A percentile compares a stretch with the other conserved stretches of the same genome.
Conservation (phyloP, 2,797 vertebrate species). For the Harpagifer antarcticus region DNA sequence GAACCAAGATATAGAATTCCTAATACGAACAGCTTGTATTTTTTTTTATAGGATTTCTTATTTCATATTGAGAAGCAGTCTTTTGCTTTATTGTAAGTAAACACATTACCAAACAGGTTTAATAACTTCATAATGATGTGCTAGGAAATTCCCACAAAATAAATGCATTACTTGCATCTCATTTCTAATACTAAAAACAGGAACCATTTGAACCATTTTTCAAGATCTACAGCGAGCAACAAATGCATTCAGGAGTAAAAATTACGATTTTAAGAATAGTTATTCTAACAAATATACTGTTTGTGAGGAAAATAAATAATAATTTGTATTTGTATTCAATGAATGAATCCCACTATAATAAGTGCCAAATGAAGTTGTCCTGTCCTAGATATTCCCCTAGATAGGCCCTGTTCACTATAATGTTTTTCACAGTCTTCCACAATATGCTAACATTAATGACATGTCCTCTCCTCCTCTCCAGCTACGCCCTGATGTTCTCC, state of each 20-base stretch:
- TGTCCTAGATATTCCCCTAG: background rate
- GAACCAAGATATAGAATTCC: too few species aligned
- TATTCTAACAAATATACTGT: too few species aligned
- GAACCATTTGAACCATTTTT: background rate
- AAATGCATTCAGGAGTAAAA: too few species aligned
- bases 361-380: background rate
- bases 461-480: conserved; percentile 48
- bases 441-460: background rate
- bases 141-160: background rate
- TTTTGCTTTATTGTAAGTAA: background rate
- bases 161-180: background rate
- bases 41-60: background rate
- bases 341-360: too few species aligned
- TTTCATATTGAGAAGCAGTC: background rate
- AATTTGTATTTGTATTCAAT: background rate
- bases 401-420: background rate
- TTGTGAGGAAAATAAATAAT: background rate
- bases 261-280: too few species aligned
- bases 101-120: background rate
- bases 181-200: background rate
- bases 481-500: conserved; percentile 91
- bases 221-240: too few species aligned
- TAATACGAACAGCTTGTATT: too few species aligned
- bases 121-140: background rate
- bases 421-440: background rate